Evolutionary conservation across 2,797 vertebrate genomes (phyloP), one percentile per base, ranked within the genome.

Genomic region (Holocentrus rufus): DNA sequence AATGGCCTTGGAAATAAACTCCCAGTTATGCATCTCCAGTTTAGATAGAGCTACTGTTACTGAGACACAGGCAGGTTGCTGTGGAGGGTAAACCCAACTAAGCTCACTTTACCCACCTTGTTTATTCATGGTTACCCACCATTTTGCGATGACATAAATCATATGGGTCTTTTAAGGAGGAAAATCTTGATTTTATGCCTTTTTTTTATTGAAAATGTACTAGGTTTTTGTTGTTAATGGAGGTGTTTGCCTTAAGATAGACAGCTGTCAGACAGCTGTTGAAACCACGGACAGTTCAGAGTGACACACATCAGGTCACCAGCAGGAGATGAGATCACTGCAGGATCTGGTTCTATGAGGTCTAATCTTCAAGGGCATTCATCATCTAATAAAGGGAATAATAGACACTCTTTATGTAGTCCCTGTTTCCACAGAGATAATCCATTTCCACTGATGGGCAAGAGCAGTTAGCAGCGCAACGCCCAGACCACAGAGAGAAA

Each of bases 371-470:
- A 54, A 61, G 50, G 20, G 15, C 44, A 69, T 85, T 76, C 50
- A 71, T 83, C 64, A 81, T 70, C 54, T 52, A 62, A 74, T 78
- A 71, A 81, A 75, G 69, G 81, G 65, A 65, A 57, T 39, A 36
- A 56, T 11, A 36, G 53, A 22, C 34, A 27, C 22, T 27, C 69
- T 17, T 68, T 34, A 23, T 25, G 50, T 65, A 72, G 46, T 34
- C 17, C 18, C 69, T 10, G n/a, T 22, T 49, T 78, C 59, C 49
- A 61, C 34, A 47, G 60, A 55, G 71, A 74, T 60, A 70, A 86
- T 84, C 69, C 54, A 62, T 84, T 68, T 53, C 57, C 23, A 50
- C 36, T 76, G 74, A 80, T 72, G 76, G 83, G 72, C 31, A 10
- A 25, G 5, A 52, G 63, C n/a, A 71, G 59, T 66, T 67, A 71